Percentiles rank a stretch among this genome's conserved stretches.
Conservation (phyloP, 2,888 invertebrate species). For the Cheilosia grossa region DNA sequence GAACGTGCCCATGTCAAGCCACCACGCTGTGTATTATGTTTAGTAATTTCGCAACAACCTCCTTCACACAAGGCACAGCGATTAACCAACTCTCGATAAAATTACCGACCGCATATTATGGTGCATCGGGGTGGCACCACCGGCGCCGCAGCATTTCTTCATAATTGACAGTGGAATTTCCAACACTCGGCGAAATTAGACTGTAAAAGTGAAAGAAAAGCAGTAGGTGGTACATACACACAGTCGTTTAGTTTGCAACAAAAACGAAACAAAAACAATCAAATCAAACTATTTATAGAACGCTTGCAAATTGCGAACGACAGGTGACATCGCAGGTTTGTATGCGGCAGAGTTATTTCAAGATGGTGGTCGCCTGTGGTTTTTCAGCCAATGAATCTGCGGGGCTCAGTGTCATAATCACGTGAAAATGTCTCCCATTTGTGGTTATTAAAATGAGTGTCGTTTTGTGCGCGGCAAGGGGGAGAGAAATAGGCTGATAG, state of each 20-base stretch:
- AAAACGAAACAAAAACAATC: not conserved
- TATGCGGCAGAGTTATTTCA: not conserved
- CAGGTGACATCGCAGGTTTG: slow-evolving; percentile 16
- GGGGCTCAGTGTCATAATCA: slow-evolving; percentile 6
- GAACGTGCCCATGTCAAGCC: slow-evolving; percentile 36
- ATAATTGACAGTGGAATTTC: slow-evolving; percentile 32
- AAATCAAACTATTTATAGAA: slow-evolving; percentile 6
- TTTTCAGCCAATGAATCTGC: slow-evolving; percentile 9
- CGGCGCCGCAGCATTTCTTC: slow-evolving; percentile 1
- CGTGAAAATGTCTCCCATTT: not conserved
- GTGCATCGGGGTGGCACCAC: not conserved
- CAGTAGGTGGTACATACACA: slow-evolving; percentile 4
- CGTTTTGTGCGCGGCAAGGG: not conserved
- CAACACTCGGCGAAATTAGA: slow-evolving; percentile 19
- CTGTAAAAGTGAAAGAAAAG: slow-evolving; percentile 10
- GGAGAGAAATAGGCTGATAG: too few relatives aligned
- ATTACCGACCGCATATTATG: slow-evolving; percentile 20
- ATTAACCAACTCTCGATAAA: slow-evolving; percentile 26
- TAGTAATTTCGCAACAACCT: not conserved
- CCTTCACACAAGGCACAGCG: slow-evolving; percentile 8
- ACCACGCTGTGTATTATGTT: not conserved
- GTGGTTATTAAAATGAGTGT: not conserved
- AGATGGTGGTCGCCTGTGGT: slow-evolving; percentile 15
- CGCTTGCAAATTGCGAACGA: slow-evolving; percentile 7
- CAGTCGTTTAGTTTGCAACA: not conserved